phyloP scores from a whole-genome alignment of 2,113 vertebrate species.

The Rhagologus leucostigma region DNA sequence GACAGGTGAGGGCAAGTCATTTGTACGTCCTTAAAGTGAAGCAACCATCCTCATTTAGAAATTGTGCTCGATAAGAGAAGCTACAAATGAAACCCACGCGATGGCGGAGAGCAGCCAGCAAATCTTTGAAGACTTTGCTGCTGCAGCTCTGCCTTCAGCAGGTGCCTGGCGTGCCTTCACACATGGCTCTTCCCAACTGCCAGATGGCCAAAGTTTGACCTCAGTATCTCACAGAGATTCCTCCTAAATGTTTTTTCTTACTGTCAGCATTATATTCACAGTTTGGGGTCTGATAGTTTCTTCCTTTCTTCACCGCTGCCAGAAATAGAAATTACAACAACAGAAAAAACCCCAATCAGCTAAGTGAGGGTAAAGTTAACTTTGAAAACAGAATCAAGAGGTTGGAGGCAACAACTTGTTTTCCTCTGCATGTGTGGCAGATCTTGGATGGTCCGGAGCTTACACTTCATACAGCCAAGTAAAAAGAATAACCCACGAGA shows the following conservation, averaged over 20 bases:
- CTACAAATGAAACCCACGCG: slow-evolving; percentile 71
- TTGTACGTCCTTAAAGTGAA: slow-evolving; percentile 83
- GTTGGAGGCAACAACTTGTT: neutral
- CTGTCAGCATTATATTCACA: slow-evolving; percentile 12
- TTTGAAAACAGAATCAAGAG: neutral
- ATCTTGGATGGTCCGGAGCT: neutral
- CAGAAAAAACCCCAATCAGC: neutral
- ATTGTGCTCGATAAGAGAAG: slow-evolving; percentile 70
- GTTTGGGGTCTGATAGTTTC: neutral
- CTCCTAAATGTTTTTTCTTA: neutral
- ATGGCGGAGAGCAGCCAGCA: neutral
- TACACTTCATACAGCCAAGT: neutral
- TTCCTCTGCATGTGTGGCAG: neutral
- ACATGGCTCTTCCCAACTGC: slow-evolving; percentile 14
- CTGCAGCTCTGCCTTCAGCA: slow-evolving; percentile 39
- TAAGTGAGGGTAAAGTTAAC: neutral
- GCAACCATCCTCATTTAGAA: slow-evolving; percentile 76
- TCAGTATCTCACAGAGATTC: neutral
- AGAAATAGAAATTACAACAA: slow-evolving; percentile 2
- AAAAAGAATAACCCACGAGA: neutral
- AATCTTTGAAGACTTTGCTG: slow-evolving; percentile 13
- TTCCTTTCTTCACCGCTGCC: neutral
- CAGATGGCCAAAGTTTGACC: slow-evolving; percentile 51
- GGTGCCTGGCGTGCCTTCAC: slow-evolving; percentile 30
- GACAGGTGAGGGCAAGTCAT: slow-evolving; percentile 89